phyloP scores from a whole-genome alignment of 1,140 invertebrate genomes.

The Drosophila lowei region DNA sequence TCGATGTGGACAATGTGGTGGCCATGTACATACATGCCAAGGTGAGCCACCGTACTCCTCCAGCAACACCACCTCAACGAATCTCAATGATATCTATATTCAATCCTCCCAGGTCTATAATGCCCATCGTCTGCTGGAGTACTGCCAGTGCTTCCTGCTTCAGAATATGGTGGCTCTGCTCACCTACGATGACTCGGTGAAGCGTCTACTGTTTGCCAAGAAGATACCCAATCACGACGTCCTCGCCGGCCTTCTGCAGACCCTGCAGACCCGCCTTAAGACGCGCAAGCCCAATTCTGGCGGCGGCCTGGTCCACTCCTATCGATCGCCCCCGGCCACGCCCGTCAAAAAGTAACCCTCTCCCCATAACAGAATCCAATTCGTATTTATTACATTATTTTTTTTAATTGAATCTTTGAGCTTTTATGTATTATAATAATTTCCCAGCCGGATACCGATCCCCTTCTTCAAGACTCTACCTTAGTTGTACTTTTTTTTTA shows the following conservation, averaged over 20 bases:
- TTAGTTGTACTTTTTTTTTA: constrained; percentile 63
- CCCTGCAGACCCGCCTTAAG: constrained; percentile 91
- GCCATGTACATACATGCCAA: constrained; percentile 97
- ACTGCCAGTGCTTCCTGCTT: constrained; percentile 94
- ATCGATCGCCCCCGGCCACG: constrained; percentile 65
- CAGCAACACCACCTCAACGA: not conserved
- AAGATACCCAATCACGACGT: constrained; percentile 95
- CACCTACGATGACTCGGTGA: constrained; percentile 95
- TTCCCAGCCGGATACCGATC: constrained; percentile 9
- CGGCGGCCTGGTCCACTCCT: constrained; percentile 56
- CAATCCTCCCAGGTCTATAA: constrained; percentile 89
- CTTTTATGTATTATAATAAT: constrained; percentile 66
- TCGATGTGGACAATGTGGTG: constrained; percentile 94
- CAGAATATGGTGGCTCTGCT: constrained; percentile 97
- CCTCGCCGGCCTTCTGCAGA: constrained; percentile 90
- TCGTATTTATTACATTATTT: constrained; percentile 78
- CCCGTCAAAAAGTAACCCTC: constrained; percentile 60
- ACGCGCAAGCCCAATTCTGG: constrained; percentile 64
- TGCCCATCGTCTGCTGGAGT: constrained; percentile 92
- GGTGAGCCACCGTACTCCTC: constrained; percentile 83
- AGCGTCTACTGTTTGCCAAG: constrained; percentile 93
- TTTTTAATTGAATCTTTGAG: constrained; percentile 66
- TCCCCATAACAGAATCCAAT: constrained; percentile 5
- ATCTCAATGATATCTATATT: not conserved
- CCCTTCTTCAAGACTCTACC: constrained; percentile 2